phyloP scores from a whole-genome alignment of 2,888 invertebrate species.

The Arctia plantaginis region DNA sequence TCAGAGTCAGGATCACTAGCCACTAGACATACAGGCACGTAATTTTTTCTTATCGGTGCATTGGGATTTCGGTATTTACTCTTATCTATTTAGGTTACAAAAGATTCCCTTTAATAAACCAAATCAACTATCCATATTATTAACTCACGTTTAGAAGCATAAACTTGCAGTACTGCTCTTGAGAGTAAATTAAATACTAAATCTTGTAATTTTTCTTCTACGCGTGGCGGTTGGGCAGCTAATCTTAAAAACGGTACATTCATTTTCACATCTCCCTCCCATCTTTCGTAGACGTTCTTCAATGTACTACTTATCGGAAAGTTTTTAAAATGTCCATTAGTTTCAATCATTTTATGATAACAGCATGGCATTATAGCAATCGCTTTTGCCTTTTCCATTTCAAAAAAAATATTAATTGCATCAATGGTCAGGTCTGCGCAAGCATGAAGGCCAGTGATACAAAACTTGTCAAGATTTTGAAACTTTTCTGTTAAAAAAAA shows the following conservation, averaged over 20 bases:
- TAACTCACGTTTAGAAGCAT: conserved; percentile 86
- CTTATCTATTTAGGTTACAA: background rate
- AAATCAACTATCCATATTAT: background rate
- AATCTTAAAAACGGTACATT: conserved; percentile 89
- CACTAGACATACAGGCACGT: no score
- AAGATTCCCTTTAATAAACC: background rate
- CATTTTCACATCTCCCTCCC: conserved; percentile 78
- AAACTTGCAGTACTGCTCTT: conserved; percentile 88
- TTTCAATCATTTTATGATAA: conserved; percentile 89
- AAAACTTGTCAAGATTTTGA: conserved; percentile 64
- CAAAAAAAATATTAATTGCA: conserved; percentile 88
- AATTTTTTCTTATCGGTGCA: no score
- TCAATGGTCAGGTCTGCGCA: conserved; percentile 92
- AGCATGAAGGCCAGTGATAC: conserved; percentile 89
- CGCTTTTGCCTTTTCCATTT: conserved; percentile 83
- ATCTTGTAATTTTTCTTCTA: conserved; percentile 82
- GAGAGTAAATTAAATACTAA: conserved; percentile 84
- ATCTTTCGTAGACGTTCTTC: conserved; percentile 64
- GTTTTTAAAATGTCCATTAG: conserved; percentile 80
- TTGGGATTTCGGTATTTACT: no score
- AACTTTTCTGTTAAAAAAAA: conserved; percentile 73
- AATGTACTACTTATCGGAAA: conserved; percentile 89
- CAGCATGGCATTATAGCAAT: conserved; percentile 92
- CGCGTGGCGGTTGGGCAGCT: conserved; percentile 89
- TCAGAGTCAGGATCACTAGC: no score